phyloP scores from a whole-genome alignment of 2,797 vertebrate genomes.

The Enteromius fasciolatus region DNA sequence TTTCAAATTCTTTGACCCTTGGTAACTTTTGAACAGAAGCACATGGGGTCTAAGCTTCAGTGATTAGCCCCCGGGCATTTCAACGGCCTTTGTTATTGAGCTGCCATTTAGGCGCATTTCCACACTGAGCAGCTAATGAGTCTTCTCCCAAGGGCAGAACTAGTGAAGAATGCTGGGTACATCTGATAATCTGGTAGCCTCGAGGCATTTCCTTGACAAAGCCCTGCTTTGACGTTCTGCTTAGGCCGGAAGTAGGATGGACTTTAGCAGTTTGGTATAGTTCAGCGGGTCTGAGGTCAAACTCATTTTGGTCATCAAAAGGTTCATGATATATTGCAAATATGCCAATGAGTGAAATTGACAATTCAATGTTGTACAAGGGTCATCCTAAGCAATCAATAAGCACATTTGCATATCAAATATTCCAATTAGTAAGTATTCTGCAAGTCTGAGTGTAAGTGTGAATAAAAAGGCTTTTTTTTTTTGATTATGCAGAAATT shows the following conservation, averaged over 20 bases:
- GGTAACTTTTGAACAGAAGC: conserved; percentile 26
- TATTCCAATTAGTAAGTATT: not conserved
- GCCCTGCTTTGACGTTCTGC: conserved; percentile 3
- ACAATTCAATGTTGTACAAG: not conserved
- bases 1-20: not conserved
- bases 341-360: not conserved
- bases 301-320: not conserved
- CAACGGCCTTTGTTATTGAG: conserved; percentile 34
- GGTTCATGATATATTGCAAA: not conserved
- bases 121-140: conserved; percentile 41
- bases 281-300: not conserved
- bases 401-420: not conserved
- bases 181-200: conserved; percentile 17
- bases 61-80: conserved; percentile 30
- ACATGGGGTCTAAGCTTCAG: conserved; percentile 15
- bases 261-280: not conserved
- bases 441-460: not conserved
- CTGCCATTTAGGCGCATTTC: conserved; percentile 39
- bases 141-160: not conserved
- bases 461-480: too few relatives aligned
- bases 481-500: not conserved
- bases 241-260: not conserved
- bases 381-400: not conserved
- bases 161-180: conserved; percentile 1
- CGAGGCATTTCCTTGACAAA: conserved; percentile 2